A percentile compares a stretch with the other conserved stretches of the same genome.
phyloP scores from a whole-genome alignment of 1,140 invertebrate genomes.

The Wasmannia auropunctata region DNA sequence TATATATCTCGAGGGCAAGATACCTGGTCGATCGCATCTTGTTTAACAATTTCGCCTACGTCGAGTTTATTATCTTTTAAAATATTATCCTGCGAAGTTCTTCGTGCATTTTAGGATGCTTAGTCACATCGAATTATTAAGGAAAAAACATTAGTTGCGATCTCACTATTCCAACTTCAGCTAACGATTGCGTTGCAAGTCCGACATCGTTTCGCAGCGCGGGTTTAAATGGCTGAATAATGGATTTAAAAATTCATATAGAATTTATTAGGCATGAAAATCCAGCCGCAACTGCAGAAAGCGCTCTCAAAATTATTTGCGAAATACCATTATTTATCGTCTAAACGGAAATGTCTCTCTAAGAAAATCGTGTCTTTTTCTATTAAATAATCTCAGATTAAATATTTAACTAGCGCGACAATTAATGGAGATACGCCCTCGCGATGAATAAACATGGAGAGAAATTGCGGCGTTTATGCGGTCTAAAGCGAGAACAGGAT shows the following conservation, averaged over 20 bases:
- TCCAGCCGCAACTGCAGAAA: too few relatives aligned
- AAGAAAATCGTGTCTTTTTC: neutral
- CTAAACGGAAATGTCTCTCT: neutral
- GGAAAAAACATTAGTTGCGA: too few relatives aligned
- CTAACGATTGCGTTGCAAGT: too few relatives aligned
- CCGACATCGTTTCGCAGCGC: too few relatives aligned
- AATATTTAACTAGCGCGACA: neutral
- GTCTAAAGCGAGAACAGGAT: neutral
- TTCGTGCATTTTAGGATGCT: too few relatives aligned
- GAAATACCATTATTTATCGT: neutral
- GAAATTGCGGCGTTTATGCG: constrained; percentile 1
- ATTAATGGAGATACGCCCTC: neutral
- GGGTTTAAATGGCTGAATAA: too few relatives aligned
- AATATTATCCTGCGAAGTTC: too few relatives aligned
- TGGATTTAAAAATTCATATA: too few relatives aligned
- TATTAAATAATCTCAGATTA: neutral
- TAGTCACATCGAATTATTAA: too few relatives aligned
- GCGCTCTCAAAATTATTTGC: too few relatives aligned
- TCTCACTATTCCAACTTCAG: too few relatives aligned
- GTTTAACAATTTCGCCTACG: neutral
- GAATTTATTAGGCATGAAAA: too few relatives aligned
- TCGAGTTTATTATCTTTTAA: neutral
- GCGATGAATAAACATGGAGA: neutral
- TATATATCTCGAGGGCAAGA: neutral
- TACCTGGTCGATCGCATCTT: neutral